Evolutionary conservation across 2,888 invertebrate genomes (phyloP).

Genomic region (Sesia bembeciformis): DNA sequence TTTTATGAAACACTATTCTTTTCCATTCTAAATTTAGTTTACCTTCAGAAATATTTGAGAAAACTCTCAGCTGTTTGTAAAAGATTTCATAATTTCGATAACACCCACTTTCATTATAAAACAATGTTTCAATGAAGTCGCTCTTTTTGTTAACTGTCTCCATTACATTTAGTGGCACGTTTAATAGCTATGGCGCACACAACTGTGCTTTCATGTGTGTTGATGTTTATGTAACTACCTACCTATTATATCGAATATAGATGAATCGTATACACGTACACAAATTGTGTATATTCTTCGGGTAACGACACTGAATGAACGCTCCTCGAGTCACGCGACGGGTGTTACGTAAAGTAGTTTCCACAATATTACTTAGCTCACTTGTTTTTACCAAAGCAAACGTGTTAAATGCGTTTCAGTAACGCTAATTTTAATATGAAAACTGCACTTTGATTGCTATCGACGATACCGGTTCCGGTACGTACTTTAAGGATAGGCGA

Average conservation of each 20-base stretch:
- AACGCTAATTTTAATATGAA: constrained; percentile 45
- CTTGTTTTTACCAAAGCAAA: constrained; percentile 60
- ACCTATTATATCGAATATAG: neutral
- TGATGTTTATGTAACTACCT: neutral
- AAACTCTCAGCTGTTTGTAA: no score
- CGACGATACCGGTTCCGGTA: constrained; percentile 1
- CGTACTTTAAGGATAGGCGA: neutral
- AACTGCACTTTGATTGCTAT: constrained; percentile 24
- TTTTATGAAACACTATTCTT: no score
- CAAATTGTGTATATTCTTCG: neutral
- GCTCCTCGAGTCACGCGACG: constrained; percentile 49
- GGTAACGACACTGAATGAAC: constrained; percentile 48
- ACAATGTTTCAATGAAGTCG: no score
- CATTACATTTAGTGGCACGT: no score
- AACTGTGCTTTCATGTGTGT: no score
- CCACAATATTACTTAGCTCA: constrained; percentile 43
- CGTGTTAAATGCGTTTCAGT: constrained; percentile 62
- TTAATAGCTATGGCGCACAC: no score
- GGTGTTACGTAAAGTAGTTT: constrained; percentile 53
- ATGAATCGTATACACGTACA: neutral
- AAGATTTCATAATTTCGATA: no score
- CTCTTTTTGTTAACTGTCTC: no score
- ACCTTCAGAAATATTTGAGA: no score
- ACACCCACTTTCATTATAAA: no score
- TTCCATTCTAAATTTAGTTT: no score